Percentiles rank a stretch among this genome's conserved stretches.
These are phyloP conservation scores for Gymnoscopelus microlampas DNA, from an alignment of 2,797 vertebrate species.

Conservation along the genomic window DNA sequence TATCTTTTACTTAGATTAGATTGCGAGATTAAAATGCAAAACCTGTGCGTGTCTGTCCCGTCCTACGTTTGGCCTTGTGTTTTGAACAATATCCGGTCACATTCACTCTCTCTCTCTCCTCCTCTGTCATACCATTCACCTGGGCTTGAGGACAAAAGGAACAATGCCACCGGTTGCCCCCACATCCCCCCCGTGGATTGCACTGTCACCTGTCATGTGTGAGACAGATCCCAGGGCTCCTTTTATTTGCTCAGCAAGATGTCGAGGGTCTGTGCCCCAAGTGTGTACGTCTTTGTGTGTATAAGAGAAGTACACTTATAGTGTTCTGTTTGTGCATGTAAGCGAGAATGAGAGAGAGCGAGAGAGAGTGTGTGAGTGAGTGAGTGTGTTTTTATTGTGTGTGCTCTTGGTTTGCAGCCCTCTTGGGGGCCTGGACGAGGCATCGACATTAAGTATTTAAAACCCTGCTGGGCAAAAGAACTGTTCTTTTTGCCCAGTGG, in stretches of 20 bases:
- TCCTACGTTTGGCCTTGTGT: background rate
- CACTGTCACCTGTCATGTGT: conserved; percentile 62
- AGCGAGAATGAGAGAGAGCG: background rate
- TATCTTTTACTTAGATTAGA: conserved; percentile 27
- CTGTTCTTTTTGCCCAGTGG: no score
- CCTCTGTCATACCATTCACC: conserved; percentile 39
- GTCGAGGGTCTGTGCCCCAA: conserved; percentile 1
- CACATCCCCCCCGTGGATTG: conserved; percentile 14
- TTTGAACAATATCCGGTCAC: conserved; percentile 7
- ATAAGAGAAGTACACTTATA: background rate
- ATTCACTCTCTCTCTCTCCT: conserved; percentile 1
- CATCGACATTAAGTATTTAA: conserved; percentile 62
- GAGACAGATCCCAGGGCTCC: conserved; percentile 50
- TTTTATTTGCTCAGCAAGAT: conserved; percentile 56
- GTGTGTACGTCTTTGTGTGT: conserved; percentile 14
- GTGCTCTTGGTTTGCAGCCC: conserved; percentile 18
- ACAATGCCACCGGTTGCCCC: conserved; percentile 37
- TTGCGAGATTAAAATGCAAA: conserved; percentile 35
- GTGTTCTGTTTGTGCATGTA: background rate
- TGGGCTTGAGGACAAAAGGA: conserved; percentile 46
- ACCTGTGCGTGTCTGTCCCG: background rate
- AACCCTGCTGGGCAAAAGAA: conserved; percentile 57
- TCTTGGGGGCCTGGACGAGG: conserved; percentile 43
- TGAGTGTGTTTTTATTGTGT: background rate
- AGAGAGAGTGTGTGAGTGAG: background rate